A percentile compares a stretch with the other conserved stretches of the same genome.
Evolutionary conservation across 2,113 vertebrate genomes (phyloP).

Genomic region (Acrocephalus kingi): DNA sequence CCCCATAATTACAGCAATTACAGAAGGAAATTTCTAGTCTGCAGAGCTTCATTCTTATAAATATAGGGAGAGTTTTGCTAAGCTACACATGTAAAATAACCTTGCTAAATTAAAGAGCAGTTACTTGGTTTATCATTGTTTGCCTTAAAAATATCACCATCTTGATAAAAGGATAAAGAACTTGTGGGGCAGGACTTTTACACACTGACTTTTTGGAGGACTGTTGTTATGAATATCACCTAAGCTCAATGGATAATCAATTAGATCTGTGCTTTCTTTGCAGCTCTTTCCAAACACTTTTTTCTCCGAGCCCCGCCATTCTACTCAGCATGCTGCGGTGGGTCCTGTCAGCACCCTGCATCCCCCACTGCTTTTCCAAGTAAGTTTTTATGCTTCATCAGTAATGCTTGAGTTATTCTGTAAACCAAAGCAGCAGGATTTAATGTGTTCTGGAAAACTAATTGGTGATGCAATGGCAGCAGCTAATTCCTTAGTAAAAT

Average conservation of each 20-base stretch:
- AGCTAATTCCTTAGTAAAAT: constrained; percentile 90
- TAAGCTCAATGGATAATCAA: constrained; percentile 63
- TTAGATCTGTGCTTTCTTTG: constrained; percentile 70
- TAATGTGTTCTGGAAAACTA: constrained; percentile 90
- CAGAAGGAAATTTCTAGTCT: neutral
- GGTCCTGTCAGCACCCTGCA: constrained; percentile 84
- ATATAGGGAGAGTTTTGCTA: neutral
- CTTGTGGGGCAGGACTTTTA: constrained; percentile 47
- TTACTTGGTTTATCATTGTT: constrained; percentile 1
- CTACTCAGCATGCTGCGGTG: constrained; percentile 84
- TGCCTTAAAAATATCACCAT: constrained; percentile 46
- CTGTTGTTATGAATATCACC: constrained; percentile 47
- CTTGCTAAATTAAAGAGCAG: constrained; percentile 22
- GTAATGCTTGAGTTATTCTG: constrained; percentile 90
- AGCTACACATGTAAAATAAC: neutral
- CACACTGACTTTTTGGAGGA: constrained; percentile 23
- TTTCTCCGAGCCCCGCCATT: constrained; percentile 81
- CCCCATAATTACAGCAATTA: neutral
- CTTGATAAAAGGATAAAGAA: neutral
- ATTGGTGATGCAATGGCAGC: constrained; percentile 91
- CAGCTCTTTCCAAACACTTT: constrained; percentile 85
- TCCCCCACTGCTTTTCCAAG: constrained; percentile 91
- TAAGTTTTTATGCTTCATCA: constrained; percentile 96
- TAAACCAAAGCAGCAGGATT: constrained; percentile 89
- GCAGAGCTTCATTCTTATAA: neutral